These are phyloP conservation scores for Timandra comae DNA, from an alignment of 2,888 invertebrate species.

Conservation along the genomic window DNA sequence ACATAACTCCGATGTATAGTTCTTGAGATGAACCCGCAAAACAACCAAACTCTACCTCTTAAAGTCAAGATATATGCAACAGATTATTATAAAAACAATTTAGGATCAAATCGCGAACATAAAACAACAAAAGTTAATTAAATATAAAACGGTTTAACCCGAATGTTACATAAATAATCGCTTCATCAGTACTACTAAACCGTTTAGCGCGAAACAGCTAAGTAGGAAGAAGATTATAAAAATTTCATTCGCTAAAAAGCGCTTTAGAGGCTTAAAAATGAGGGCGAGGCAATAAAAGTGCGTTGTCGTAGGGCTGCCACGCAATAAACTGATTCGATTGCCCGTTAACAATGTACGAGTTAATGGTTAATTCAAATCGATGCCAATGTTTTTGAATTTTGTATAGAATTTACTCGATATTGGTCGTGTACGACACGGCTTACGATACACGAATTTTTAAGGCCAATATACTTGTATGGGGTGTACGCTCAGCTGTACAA, in stretches of 20 bases:
- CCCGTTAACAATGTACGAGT: slow-evolving; percentile 20
- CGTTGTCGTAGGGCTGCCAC: slow-evolving; percentile 22
- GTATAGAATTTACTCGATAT: slow-evolving; percentile 2
- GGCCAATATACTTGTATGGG: no score
- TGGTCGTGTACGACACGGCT: no score
- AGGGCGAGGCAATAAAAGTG: slow-evolving; percentile 47
- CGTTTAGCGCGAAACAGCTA: slow-evolving; percentile 18
- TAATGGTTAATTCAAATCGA: slow-evolving; percentile 21
- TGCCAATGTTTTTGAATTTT: slow-evolving; percentile 10
- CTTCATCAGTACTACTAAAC: slow-evolving; percentile 13
- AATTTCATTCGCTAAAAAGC: slow-evolving; percentile 40
- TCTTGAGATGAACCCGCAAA: no score
- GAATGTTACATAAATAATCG: slow-evolving; percentile 6
- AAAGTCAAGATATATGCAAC: no score
- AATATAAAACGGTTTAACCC: no score
- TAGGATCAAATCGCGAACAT: slow-evolving; percentile 1
- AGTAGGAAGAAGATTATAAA: slow-evolving; percentile 30
- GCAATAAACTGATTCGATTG: slow-evolving; percentile 24
- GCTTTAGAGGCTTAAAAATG: slow-evolving; percentile 38
- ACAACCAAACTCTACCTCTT: no score
- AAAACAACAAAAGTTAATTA: no score
- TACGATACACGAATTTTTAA: no score
- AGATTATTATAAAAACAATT: no score
- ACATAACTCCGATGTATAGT: no score
- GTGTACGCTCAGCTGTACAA: no score